Evolutionary conservation across 64 coral and sea anemone species (phyloP), one percentile per base, ranked within the genome.

Genomic region (Stichodactyla mertensii): DNA sequence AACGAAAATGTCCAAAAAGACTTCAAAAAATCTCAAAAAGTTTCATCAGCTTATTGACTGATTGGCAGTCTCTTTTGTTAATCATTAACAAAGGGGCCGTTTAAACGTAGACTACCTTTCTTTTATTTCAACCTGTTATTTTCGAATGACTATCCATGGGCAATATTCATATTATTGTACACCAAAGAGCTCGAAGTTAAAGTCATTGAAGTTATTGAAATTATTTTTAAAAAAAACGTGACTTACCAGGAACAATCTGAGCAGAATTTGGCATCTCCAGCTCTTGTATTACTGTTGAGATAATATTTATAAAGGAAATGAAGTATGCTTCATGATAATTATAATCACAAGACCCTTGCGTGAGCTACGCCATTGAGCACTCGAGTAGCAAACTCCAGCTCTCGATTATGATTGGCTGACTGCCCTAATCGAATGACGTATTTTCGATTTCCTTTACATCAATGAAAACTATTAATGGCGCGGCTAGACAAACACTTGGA

Each of bases 181-280:
- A 45, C 36, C 36, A 45, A 45, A 45, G 36, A 45, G 36, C 36
- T 2, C 36, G 36, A 45, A 45, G 36, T 45, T 45, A 4, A 66
- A 23, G 62, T 66, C 22, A n/a, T 66, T 66, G 19, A 5, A 22
- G 22, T 66, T n/a, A 66, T n/a, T n/a, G 18, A 66, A 66, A 6
- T 66, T n/a, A 66, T 66, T 66, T n/a, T 6, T 6, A 66, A 66
- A 66, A n/a, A 66, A 66, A 66, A n/a, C 4, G 19, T 6, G 0
- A 85, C 78, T 81, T 26, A 90, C 90, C 85, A 55, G 90, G 90
- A 45, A 92, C 90, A 51, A 92, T 86, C 71, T 92, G 90, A 14
- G 90, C 90, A 18, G 90, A 23, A 22, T 78, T 82, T 51, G 80
- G 77, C 90, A 87, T 92, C 85, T 92, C 86, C 54, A 87, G 61